Evolutionary conservation across 2,797 vertebrate species (phyloP), one percentile per base, ranked within the genome.

Genomic region (Liparis tanakae): DNA sequence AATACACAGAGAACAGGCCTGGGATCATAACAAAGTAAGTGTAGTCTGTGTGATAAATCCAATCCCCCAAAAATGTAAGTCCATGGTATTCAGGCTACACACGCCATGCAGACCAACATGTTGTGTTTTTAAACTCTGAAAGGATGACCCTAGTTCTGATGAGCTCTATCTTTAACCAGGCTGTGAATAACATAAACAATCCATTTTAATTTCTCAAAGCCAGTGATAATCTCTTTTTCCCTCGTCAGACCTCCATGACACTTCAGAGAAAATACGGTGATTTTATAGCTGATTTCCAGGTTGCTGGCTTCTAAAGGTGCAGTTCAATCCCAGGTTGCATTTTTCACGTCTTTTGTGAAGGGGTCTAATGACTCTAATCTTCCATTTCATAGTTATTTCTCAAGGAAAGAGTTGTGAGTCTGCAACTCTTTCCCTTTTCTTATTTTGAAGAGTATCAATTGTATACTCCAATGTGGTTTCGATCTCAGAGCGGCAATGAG

Each of bases 401-500:
- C 34, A 60, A 72, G 60, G 69, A 56, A 73, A 81, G 55, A 74
- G 20, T 18, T 68, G 48, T 30, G 44, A 62, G 60, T 74, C 71
- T 65, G 74, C 58, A 79, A 57, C 54, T 78, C 25, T 74, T 63
- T 73, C 87, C 67, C 34, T 58, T 79, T 77, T 73, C 62, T 55
- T 41, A 25, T 46, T 74, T 73, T 67, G 67, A 72, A 65, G 58
- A 72, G 46, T 70, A 84, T 80, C 82, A 72, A 81, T 69, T 70
- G 73, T 36, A 54, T 54, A 70, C 58, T 69, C 59, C 74, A 57
- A 69, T 74, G 81, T 63, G 43, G 56, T 70, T 83, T 88, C 77
- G 53, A 75, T 73, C 70, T 66, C 67, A 57, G 65, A 76, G 34
- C 48, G 65, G 64, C 69, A 76, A 12, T 10, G 56, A 78, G 79